Evolutionary conservation across 2,888 invertebrate species (phyloP).

Genomic region (Tetrapedia diversipes): DNA sequence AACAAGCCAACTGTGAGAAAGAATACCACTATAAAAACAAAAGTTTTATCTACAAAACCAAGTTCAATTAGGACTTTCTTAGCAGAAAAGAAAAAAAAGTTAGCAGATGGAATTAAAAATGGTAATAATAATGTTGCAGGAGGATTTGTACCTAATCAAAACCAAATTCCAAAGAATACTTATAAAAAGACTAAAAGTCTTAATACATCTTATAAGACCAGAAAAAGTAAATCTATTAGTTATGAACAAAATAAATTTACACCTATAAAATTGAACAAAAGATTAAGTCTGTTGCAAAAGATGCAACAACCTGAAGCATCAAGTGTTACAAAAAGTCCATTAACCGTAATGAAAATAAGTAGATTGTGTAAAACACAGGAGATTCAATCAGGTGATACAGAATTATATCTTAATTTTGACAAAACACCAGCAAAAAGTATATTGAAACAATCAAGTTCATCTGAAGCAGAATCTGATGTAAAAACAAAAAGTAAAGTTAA

Average conservation of each 20-base stretch:
- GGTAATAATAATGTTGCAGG: background rate
- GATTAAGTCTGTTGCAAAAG: conserved; percentile 48
- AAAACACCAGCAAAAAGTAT: conserved; percentile 78
- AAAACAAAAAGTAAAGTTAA: conserved; percentile 75
- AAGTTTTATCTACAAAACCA: conserved; percentile 36
- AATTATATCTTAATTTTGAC: conserved; percentile 75
- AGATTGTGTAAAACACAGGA: conserved; percentile 75
- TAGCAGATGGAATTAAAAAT: background rate
- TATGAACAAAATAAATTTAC: background rate
- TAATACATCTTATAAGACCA: conserved; percentile 6
- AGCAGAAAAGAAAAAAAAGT: conserved; percentile 70
- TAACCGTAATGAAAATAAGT: conserved; percentile 73
- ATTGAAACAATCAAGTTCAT: conserved; percentile 68
- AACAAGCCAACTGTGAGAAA: conserved; percentile 43
- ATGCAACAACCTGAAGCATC: conserved; percentile 57
- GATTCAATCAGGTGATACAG: conserved; percentile 71
- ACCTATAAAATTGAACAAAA: conserved; percentile 29
- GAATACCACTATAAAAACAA: conserved; percentile 47
- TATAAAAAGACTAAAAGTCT: background rate
- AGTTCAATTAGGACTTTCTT: conserved; percentile 70
- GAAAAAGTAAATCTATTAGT: conserved; percentile 3
- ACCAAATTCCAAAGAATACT: background rate
- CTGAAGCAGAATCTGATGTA: conserved; percentile 8
- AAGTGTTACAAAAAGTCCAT: conserved; percentile 64
- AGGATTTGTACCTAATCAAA: background rate